A percentile compares a stretch with the other conserved stretches of the same genome.
Conservation (phyloP, 2,113 vertebrate species). For the Mormoops blainvillei region DNA sequence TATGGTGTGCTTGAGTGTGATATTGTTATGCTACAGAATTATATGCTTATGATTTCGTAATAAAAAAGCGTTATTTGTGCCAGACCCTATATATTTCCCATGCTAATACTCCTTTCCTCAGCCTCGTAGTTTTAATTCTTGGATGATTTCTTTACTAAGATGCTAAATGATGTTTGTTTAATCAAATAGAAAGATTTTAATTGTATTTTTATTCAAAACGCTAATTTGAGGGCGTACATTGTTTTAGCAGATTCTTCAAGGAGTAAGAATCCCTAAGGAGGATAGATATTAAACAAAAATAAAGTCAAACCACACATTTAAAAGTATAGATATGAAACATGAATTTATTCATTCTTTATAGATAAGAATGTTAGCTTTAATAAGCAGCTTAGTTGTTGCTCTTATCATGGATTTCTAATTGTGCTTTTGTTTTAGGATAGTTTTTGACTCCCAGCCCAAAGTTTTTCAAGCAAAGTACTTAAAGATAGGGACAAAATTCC, state of each 20-base stretch:
- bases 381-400: background rate
- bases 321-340: background rate
- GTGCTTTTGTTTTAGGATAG: background rate
- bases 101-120: background rate
- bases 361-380: background rate
- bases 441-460: background rate
- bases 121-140: background rate
- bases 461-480: background rate
- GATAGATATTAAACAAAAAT: background rate
- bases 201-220: background rate
- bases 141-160: background rate
- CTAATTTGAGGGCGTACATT: background rate
- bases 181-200: constrained; percentile 4
- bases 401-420: background rate
- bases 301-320: background rate
- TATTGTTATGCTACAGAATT: no score
- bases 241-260: background rate
- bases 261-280: background rate
- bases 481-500: background rate
- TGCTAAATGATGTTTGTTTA: background rate
- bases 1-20: no score
- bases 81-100: background rate
- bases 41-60: no score
- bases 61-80: no score
- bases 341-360: background rate